Percentiles rank a stretch among this genome's conserved stretches.
phyloP scores from a whole-genome alignment of 2,113 vertebrate genomes.

The Paralichthys olivaceus region DNA sequence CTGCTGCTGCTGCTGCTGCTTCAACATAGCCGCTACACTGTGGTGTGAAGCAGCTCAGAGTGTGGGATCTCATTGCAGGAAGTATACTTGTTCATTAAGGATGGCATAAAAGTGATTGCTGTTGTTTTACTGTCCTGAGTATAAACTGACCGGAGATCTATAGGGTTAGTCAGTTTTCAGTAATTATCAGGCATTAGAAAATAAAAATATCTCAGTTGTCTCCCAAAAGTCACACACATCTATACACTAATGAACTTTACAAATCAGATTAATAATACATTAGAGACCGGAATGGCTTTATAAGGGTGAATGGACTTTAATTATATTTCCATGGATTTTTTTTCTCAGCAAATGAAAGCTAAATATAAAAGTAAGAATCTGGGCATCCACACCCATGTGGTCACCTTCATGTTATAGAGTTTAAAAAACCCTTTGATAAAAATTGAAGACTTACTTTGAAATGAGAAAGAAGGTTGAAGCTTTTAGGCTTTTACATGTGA shows the following conservation, averaged over 20 bases:
- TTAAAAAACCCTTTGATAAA: no score
- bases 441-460: background rate
- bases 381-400: no score
- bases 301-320: slow-evolving; percentile 13
- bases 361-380: no score
- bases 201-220: no score
- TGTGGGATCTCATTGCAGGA: slow-evolving; percentile 8
- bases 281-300: slow-evolving; percentile 10
- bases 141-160: background rate
- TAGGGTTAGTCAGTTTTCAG: background rate
- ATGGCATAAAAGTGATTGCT: no score
- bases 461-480: background rate
- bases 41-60: background rate
- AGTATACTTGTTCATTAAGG: background rate
- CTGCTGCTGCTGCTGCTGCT: slow-evolving; percentile 12
- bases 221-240: background rate
- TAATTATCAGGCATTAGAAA: no score
- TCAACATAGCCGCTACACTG: slow-evolving; percentile 1
- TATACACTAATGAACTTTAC: no score
- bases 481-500: slow-evolving; percentile 13
- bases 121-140: background rate
- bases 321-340: slow-evolving; percentile 39
- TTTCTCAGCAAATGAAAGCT: slow-evolving; percentile 8
- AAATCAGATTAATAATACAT: slow-evolving; percentile 19
- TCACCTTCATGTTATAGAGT: no score